Evolutionary conservation across 2,888 invertebrate species (phyloP).

Genomic region (Quadroppia sp.): DNA sequence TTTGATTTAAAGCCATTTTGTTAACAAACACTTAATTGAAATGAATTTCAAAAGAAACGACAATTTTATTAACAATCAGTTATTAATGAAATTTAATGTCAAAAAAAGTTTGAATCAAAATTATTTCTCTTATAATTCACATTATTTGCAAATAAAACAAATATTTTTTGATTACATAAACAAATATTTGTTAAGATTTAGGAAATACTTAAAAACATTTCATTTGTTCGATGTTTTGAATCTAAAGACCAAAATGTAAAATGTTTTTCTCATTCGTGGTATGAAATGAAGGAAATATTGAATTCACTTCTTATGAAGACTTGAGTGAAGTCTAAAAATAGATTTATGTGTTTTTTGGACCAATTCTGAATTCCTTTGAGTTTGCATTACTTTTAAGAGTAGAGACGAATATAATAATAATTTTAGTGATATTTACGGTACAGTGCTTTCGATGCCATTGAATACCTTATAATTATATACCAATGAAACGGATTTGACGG

Average conservation of each 20-base stretch:
- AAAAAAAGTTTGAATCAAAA: background rate
- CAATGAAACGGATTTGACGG: no score
- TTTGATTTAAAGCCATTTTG: conserved; percentile 20
- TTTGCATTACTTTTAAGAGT: background rate
- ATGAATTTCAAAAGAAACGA: no score
- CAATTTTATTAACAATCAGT: no score
- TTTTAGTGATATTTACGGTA: no score
- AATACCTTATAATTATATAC: no score
- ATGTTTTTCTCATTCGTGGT: background rate
- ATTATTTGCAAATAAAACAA: conserved; percentile 18
- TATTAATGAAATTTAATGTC: background rate
- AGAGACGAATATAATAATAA: no score
- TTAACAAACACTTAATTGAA: background rate
- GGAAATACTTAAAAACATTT: conserved; percentile 4
- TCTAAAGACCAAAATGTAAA: background rate
- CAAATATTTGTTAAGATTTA: conserved; percentile 18
- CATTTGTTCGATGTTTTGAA: background rate
- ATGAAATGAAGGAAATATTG: background rate
- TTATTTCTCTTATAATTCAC: background rate
- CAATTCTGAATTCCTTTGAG: conserved; percentile 3
- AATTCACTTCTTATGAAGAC: background rate
- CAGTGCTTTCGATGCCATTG: no score
- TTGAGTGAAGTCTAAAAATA: conserved; percentile 3
- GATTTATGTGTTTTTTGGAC: conserved; percentile 24
- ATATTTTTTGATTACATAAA: conserved; percentile 25